These are phyloP conservation scores for Dinomys branickii DNA, from an alignment of 2,113 vertebrate species.

Conservation along the genomic window DNA sequence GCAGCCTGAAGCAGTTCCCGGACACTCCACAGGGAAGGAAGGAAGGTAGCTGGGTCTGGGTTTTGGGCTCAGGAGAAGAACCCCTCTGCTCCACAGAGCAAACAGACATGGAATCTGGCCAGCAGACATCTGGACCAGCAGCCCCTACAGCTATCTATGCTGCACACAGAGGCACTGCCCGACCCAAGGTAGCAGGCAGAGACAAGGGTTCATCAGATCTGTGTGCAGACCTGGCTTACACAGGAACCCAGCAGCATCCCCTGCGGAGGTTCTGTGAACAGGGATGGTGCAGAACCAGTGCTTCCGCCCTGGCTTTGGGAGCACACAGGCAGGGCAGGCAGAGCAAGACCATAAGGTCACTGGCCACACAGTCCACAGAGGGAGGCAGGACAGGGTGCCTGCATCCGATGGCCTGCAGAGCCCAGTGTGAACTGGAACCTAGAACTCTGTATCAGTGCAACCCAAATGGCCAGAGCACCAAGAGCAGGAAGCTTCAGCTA, in stretches of 20 bases:
- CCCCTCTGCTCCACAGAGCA: not conserved
- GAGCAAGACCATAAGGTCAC: rapidly evolving
- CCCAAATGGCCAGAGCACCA: not conserved
- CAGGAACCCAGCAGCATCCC: not conserved
- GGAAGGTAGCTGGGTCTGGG: not conserved
- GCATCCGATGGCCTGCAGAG: rapidly evolving
- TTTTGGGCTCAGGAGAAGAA: not conserved
- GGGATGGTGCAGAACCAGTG: rapidly evolving
- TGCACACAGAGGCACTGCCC: not conserved
- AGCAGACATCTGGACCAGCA: no score
- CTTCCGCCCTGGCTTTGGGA: rapidly evolving
- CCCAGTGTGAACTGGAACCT: not conserved
- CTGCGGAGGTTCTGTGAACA: not conserved
- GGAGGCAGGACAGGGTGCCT: no score
- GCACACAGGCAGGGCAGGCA: not conserved
- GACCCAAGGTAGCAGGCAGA: not conserved
- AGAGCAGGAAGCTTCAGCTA: not conserved
- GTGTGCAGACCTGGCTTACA: not conserved
- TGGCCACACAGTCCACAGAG: not conserved
- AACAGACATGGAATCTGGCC: not conserved
- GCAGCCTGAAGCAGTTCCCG: not conserved
- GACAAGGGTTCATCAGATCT: not conserved
- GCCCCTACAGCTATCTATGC: not conserved
- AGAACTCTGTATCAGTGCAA: no score
- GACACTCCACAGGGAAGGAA: not conserved